Base-by-base conservation (phyloP, 2,888 invertebrate species). In the Coelinius sp. region DNA sequence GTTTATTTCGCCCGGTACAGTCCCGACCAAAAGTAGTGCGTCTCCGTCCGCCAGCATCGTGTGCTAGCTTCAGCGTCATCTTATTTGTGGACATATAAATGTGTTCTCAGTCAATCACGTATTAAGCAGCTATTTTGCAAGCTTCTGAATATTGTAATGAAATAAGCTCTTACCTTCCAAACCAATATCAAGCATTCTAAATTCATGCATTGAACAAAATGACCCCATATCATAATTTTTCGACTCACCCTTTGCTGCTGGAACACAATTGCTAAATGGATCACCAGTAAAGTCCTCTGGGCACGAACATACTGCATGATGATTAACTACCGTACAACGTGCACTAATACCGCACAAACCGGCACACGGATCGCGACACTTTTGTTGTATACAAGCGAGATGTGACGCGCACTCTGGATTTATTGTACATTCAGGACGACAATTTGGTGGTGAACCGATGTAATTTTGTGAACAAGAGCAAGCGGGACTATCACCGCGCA, bases 301-400 rank as follows among this genome's bases (percentile, higher is more conserved):
- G 80, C 92, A 92, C 70, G 89, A 89, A 80, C 92, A 92, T 75
- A 90, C 89, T 0, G 91, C 90, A 73, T 90, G 90, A 80, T 92
- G 92, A 81, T 91, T 91, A 35, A 90, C 88, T 5, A 91, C 91
- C 77, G 89, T 88, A 75, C 92, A 92, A 59, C 87, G 83, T 3
- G 92, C 90, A 76, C 89, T 88, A 35, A 88, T 79, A 41, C 91
- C 91, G 80, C 92, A 92, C 59, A 90, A 87, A 75, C 91, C 90
- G 35, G 88, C 89, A 79, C 91, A 91, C 41, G 92, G 92, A 84
- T 92, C 90, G 22, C 90, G 88, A 82, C 92, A 92, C 84, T 91
- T 91, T 78, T 91, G 90, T 80, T 91, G 90, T 68, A 90, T 88
- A 78, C 91, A 92, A 31, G 92, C 91, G 76, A 89, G 86, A 77